phyloP scores from a whole-genome alignment of 2,113 vertebrate genomes.

The Garra rufa region DNA sequence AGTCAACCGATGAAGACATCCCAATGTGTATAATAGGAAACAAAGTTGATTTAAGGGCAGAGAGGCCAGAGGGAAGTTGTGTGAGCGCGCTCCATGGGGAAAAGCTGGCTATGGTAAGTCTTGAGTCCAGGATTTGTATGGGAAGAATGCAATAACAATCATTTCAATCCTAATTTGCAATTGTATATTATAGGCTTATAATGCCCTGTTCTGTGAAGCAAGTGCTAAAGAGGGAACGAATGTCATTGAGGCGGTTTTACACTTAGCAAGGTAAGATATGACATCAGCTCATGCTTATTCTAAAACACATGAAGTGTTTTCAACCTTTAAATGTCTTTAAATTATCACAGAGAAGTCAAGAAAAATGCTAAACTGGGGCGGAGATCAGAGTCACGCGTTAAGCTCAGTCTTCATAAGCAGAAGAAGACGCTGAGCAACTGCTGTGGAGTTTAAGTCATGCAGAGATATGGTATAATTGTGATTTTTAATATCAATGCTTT shows the following conservation, averaged over 20 bases:
- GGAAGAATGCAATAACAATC: background rate
- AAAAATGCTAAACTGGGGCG: constrained; percentile 59
- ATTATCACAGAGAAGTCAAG: constrained; percentile 70
- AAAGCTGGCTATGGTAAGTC: constrained; percentile 73
- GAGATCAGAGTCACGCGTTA: constrained; percentile 47
- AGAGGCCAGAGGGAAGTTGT: constrained; percentile 51
- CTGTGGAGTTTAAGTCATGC: constrained; percentile 64
- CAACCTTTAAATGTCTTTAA: background rate
- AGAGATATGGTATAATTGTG: constrained; percentile 18
- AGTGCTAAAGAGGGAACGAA: constrained; percentile 79
- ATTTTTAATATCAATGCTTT: constrained; percentile 5
- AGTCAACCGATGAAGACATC: constrained; percentile 58
- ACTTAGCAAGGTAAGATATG: constrained; percentile 69
- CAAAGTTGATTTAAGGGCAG: constrained; percentile 71
- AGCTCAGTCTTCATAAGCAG: constrained; percentile 51
- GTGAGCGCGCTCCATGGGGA: constrained; percentile 68
- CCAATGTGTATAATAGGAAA: constrained; percentile 77
- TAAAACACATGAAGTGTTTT: background rate
- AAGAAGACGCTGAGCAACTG: constrained; percentile 60
- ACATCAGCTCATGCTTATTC: background rate
- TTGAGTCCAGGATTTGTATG: background rate
- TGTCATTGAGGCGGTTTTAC: constrained; percentile 72
- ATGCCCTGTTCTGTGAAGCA: constrained; percentile 78
- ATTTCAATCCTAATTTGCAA: background rate
- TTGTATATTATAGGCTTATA: constrained; percentile 71